phyloP scores from a whole-genome alignment of 53 echinoderm and acorn worm genomes.

The Paelopatides confundens region DNA sequence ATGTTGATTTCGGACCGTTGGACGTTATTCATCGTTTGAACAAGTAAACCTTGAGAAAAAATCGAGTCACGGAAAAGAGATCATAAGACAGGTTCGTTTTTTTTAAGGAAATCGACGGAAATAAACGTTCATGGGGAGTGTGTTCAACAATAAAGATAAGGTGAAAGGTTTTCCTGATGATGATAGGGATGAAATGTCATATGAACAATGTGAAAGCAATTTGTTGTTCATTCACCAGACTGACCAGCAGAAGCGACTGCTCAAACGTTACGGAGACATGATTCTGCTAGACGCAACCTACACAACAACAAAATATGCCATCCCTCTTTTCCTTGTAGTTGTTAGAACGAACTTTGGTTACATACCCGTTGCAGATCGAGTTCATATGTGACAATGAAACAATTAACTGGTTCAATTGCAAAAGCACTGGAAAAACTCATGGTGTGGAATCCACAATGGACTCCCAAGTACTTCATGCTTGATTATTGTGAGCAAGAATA shows the following conservation, averaged over 20 bases:
- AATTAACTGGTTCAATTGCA: background rate
- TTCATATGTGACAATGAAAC: constrained; percentile 30
- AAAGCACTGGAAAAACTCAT: background rate
- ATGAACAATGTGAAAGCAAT: background rate
- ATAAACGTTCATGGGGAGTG: background rate
- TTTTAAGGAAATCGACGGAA: background rate
- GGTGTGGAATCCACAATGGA: background rate
- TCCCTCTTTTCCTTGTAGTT: constrained; percentile 43
- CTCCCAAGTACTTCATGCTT: background rate
- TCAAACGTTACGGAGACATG: background rate
- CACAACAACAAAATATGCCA: constrained; percentile 45
- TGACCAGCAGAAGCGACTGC: background rate
- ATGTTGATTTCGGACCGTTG: background rate
- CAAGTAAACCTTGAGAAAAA: background rate
- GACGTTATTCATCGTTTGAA: background rate
- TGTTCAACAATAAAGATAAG: background rate
- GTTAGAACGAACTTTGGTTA: constrained; percentile 52
- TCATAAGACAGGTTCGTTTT: background rate
- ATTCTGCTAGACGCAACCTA: constrained; percentile 41
- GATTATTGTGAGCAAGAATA: constrained; percentile 25
- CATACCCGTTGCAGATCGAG: constrained; percentile 36
- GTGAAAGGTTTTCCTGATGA: background rate
- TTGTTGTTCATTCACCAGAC: background rate
- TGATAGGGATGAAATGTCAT: background rate
- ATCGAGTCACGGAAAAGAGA: background rate